These are phyloP conservation scores for Temnothorax unifasciatus DNA, from an alignment of 2,888 invertebrate genomes.

Conservation along the genomic window DNA sequence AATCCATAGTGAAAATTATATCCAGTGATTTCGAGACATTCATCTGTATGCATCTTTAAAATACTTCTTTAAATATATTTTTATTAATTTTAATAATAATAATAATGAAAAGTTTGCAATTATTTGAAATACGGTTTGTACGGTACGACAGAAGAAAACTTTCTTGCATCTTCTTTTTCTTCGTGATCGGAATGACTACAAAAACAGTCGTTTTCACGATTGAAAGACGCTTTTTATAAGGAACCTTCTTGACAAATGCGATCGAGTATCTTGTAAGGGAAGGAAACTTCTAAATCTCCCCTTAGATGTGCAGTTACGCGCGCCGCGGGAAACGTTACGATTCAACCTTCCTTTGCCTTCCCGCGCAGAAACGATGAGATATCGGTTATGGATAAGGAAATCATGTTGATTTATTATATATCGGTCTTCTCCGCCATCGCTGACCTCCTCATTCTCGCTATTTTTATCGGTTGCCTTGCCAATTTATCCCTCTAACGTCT, in stretches of 20 bases:
- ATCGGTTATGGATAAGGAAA: conserved; percentile 39
- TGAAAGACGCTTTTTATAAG: background rate
- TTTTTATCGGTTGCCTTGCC: background rate
- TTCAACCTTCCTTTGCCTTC: background rate
- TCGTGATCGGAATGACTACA: background rate
- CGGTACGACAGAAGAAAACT: background rate
- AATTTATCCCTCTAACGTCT: background rate
- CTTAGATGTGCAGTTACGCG: conserved; percentile 2
- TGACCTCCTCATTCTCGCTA: background rate
- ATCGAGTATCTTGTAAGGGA: background rate
- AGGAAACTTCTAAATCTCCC: conserved; percentile 17
- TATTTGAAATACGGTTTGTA: background rate
- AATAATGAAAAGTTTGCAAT: background rate
- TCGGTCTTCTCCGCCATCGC: background rate
- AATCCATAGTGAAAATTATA: background rate
- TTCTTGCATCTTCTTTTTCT: background rate
- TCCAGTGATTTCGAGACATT: background rate
- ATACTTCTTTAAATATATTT: background rate
- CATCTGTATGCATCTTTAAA: background rate
- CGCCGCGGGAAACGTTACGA: background rate
- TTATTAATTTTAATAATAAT: background rate
- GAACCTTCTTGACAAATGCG: conserved; percentile 9
- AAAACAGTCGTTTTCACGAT: conserved; percentile 6
- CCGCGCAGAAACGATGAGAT: conserved; percentile 43
- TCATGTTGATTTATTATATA: conserved; percentile 50